Evolutionary conservation across 2,113 vertebrate species (phyloP).

Genomic region (Alligator mississippiensis): DNA sequence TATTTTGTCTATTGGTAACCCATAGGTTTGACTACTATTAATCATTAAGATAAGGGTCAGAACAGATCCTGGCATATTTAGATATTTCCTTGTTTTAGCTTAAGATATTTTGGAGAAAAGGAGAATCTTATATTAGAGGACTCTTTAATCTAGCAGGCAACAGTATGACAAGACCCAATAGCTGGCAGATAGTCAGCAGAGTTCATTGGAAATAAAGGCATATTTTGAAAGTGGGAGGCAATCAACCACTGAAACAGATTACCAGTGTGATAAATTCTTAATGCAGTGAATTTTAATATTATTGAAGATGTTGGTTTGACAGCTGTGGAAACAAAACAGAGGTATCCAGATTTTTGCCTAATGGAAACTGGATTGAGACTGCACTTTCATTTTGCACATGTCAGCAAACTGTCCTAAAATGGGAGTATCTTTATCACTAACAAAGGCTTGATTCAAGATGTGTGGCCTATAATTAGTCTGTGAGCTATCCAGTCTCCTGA

Average conservation of each 20-base stretch:
- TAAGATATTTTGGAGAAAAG: background rate
- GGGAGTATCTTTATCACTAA: too few relatives aligned
- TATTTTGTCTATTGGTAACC: background rate
- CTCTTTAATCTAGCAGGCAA: background rate
- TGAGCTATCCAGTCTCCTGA: too few relatives aligned
- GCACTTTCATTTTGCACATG: too few relatives aligned
- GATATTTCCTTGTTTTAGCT: background rate
- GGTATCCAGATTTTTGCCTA: too few relatives aligned
- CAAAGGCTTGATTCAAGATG: too few relatives aligned
- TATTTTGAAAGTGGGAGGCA: background rate
- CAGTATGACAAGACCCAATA: background rate
- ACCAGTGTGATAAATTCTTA: background rate
- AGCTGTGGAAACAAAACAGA: too few relatives aligned
- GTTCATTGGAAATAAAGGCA: background rate
- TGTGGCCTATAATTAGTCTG: too few relatives aligned
- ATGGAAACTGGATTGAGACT: too few relatives aligned
- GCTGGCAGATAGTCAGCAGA: background rate
- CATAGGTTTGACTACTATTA: background rate
- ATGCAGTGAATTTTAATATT: too few relatives aligned
- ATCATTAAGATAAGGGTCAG: background rate
- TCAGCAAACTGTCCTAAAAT: too few relatives aligned
- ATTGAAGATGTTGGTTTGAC: too few relatives aligned
- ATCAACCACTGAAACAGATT: background rate
- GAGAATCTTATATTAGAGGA: background rate
- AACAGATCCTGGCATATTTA: background rate